A percentile compares a stretch with the other conserved stretches of the same genome.
Conservation (phyloP, 2,113 vertebrate species). For the Oreochromis tanganicae region DNA sequence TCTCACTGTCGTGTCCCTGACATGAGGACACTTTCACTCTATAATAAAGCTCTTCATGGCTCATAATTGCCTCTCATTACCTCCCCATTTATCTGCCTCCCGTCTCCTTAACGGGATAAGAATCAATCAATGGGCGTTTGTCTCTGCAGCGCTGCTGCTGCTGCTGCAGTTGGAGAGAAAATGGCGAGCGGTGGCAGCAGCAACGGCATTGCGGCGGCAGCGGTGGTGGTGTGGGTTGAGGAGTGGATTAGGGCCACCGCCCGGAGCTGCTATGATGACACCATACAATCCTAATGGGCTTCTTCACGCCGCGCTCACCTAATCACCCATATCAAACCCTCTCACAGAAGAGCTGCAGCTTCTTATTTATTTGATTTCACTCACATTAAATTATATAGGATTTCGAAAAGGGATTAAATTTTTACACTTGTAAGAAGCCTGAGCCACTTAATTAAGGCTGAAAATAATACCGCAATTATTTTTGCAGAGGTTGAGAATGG, state of each 20-base stretch:
- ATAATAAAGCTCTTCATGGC: constrained; percentile 50
- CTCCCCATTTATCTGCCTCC: constrained; percentile 56
- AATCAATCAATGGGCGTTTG: constrained; percentile 55
- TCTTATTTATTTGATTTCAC: constrained; percentile 74
- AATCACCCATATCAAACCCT: constrained; percentile 74
- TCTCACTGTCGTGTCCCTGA: not conserved
- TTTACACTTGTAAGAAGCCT: constrained; percentile 71
- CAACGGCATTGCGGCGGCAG: not conserved
- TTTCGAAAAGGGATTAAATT: constrained; percentile 72
- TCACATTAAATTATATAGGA: constrained; percentile 76
- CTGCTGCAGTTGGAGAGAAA: not conserved
- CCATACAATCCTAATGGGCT: constrained; percentile 68
- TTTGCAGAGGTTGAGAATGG: constrained; percentile 41
- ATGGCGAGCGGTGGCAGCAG: not conserved
- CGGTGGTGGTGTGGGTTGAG: not conserved
- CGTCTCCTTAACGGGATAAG: constrained; percentile 58
- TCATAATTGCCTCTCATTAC: constrained; percentile 65
- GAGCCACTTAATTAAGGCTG: constrained; percentile 71
- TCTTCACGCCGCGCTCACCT: constrained; percentile 71
- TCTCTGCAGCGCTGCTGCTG: not conserved
- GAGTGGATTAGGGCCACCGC: constrained; percentile 57
- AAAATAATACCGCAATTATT: constrained; percentile 74
- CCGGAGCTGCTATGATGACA: constrained; percentile 59
- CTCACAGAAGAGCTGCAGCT: constrained; percentile 48
- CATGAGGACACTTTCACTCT: constrained; percentile 29